phyloP scores from a whole-genome alignment of 1,140 invertebrate genomes.

The Latrodectus geometricus region DNA sequence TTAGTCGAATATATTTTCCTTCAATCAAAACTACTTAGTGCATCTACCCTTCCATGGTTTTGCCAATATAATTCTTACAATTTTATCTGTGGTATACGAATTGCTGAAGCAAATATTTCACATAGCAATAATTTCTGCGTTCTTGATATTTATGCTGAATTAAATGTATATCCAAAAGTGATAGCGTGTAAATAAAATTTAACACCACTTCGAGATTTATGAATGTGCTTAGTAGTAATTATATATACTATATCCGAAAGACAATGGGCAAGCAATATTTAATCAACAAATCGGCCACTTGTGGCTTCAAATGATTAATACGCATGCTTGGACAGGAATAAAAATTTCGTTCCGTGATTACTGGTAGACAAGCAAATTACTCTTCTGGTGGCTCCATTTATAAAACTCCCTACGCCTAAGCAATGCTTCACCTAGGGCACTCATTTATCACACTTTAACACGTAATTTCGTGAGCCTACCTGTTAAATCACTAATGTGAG shows the following conservation, averaged over 20 bases:
- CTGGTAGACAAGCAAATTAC: conserved; percentile 44
- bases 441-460: conserved; percentile 36
- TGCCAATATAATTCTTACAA: too few species aligned
- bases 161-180: background rate
- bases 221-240: background rate
- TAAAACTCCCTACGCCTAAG: conserved; percentile 7
- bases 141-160: too few species aligned
- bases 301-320: conserved; percentile 50
- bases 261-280: conserved; percentile 23
- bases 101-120: too few species aligned
- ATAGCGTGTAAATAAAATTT: background rate
- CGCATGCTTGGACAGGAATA: background rate
- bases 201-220: background rate
- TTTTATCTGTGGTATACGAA: too few species aligned
- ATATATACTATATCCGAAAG: background rate
- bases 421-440: conserved; percentile 1
- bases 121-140: too few species aligned
- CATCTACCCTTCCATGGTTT: too few species aligned
- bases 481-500: conserved; percentile 29
- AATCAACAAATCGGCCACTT: conserved; percentile 56
- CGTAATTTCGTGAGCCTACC: conserved; percentile 6
- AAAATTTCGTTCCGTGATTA: conserved; percentile 36
- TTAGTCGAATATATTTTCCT: too few species aligned
- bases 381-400: background rate
- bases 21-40: too few species aligned